These are phyloP conservation scores for Gavia stellata DNA, from an alignment of 2,113 vertebrate genomes.

Conservation along the genomic window DNA sequence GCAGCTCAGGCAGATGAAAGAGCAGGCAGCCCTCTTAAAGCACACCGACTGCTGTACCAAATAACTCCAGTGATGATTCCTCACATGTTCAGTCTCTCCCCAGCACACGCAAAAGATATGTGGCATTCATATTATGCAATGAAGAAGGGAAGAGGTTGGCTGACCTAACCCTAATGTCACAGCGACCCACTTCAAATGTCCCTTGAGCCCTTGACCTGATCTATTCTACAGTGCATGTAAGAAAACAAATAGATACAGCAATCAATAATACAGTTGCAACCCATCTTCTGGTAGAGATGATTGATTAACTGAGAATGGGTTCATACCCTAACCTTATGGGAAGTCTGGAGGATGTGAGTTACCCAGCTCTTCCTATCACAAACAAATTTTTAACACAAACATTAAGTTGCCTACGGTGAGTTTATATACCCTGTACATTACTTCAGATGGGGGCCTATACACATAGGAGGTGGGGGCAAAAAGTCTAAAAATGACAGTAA, in stretches of 20 bases:
- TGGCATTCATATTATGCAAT: not conserved
- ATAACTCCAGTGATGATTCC: not conserved
- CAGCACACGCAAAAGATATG: not conserved
- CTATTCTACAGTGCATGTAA: not conserved
- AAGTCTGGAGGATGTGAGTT: not conserved
- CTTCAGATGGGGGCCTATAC: not conserved
- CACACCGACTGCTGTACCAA: not conserved
- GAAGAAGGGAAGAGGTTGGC: not conserved
- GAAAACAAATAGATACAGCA: not conserved
- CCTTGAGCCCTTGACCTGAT: not conserved
- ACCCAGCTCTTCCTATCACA: not conserved
- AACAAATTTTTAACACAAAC: not conserved
- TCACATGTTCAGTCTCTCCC: not conserved
- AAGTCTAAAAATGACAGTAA: not conserved
- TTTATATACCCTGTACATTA: not conserved
- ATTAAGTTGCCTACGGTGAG: not conserved
- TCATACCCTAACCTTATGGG: not conserved
- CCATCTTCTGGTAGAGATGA: not conserved
- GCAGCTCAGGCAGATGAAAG: not conserved
- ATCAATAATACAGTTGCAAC: not conserved
- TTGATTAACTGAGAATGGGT: not conserved
- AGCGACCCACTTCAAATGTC: not conserved
- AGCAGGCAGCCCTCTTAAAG: not conserved
- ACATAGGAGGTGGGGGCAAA: not conserved
- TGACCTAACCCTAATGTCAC: not conserved